Evolutionary conservation across 2,113 vertebrate genomes (phyloP).

Genomic region (Lophura nycthemera): DNA sequence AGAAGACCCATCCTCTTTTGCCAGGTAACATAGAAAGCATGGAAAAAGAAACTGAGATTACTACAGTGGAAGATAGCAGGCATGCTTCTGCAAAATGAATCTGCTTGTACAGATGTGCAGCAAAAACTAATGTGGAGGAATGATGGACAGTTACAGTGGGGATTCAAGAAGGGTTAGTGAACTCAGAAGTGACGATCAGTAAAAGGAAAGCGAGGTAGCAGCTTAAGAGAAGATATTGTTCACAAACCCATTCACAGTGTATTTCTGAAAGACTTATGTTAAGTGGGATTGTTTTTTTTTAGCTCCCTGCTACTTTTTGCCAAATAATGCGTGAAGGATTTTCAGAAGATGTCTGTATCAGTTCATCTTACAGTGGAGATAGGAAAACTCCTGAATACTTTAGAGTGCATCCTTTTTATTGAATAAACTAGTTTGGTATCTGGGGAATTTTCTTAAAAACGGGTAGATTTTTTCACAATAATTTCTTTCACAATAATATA

Average conservation of each 20-base stretch:
- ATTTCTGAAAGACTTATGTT: not conserved
- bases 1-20: not conserved
- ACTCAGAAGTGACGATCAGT: not conserved
- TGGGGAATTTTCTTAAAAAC: not conserved
- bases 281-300: not conserved
- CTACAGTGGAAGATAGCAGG: not conserved
- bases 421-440: not conserved
- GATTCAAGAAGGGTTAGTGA: not conserved
- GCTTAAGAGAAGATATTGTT: not conserved
- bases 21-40: not conserved
- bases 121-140: not conserved
- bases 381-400: accelerated
- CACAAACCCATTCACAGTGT: not conserved
- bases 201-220: not conserved
- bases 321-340: not conserved
- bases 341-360: not conserved
- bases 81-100: not conserved
- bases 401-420: not conserved
- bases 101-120: not conserved
- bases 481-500: not conserved
- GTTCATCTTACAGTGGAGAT: accelerated
- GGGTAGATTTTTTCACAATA: not conserved
- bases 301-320: accelerated
- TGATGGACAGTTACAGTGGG: not conserved
- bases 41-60: not conserved